Conservation (phyloP, 2,113 vertebrate genomes). For the Brachypteracias leptosomus region DNA sequence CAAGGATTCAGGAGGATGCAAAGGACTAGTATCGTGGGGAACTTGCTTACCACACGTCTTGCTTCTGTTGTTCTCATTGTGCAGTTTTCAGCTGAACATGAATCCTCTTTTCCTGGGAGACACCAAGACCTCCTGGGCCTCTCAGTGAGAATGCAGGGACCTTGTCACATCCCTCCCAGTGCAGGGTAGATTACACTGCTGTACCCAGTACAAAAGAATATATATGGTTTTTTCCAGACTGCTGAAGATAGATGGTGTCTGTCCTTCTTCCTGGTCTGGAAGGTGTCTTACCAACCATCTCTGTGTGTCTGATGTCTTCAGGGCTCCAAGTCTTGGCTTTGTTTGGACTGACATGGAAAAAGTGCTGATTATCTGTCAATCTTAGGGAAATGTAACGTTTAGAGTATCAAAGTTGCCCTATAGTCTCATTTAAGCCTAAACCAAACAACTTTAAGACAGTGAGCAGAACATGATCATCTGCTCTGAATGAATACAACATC, state of each 20-base stretch:
- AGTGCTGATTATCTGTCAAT: background rate
- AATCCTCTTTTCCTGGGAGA: constrained; percentile 25
- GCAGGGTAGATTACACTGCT: background rate
- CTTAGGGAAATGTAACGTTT: background rate
- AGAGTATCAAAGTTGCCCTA: background rate
- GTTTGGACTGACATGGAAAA: background rate
- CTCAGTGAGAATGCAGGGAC: background rate
- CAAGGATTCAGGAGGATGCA: constrained; percentile 25
- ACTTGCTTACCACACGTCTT: background rate
- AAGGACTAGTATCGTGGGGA: background rate
- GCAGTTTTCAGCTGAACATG: background rate
- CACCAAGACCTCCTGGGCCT: background rate
- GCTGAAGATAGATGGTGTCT: background rate
- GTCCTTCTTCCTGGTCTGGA: background rate
- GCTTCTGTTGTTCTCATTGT: constrained; percentile 2
- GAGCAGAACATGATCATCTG: background rate
- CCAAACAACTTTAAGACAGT: background rate
- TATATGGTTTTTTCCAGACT: background rate
- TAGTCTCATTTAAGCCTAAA: background rate
- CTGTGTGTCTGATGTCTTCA: background rate
- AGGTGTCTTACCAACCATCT: background rate
- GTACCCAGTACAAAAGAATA: background rate
- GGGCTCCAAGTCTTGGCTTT: background rate
- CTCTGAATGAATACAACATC: background rate
- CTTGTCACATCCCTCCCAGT: background rate